phyloP scores from a whole-genome alignment of 2,113 vertebrate species.

The Sterna hirundo region DNA sequence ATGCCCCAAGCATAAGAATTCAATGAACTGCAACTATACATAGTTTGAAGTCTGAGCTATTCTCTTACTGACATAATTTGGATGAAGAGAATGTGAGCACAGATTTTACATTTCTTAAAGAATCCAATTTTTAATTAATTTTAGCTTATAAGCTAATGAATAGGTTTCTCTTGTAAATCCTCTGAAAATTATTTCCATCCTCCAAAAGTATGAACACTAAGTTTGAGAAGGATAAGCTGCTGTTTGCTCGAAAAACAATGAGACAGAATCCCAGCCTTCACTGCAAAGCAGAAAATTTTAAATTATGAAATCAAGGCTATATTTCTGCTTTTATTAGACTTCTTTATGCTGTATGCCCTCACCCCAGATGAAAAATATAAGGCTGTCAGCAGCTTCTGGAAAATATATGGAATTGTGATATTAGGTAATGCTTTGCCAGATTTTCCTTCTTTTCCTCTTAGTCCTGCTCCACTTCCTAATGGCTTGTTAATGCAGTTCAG shows the following conservation, averaged over 20 bases:
- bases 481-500: not conserved
- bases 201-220: not conserved
- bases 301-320: not conserved
- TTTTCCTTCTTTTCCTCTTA: not conserved
- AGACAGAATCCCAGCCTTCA: not conserved
- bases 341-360: not conserved
- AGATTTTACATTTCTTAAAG: constrained; percentile 22
- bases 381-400: not conserved
- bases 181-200: not conserved
- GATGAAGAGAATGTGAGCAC: not conserved
- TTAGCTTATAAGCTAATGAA: constrained; percentile 15
- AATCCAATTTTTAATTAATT: constrained; percentile 29
- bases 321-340: not conserved
- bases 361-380: not conserved
- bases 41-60: constrained; percentile 4
- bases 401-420: not conserved
- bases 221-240: not conserved
- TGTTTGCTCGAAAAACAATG: not conserved
- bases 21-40: constrained; percentile 30
- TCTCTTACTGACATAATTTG: constrained; percentile 6
- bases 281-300: not conserved
- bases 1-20: constrained; percentile 45
- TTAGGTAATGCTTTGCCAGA: not conserved
- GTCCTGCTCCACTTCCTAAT: not conserved
- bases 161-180: not conserved